phyloP scores from a whole-genome alignment of 2,888 invertebrate species.

The Limnephilus lunatus region DNA sequence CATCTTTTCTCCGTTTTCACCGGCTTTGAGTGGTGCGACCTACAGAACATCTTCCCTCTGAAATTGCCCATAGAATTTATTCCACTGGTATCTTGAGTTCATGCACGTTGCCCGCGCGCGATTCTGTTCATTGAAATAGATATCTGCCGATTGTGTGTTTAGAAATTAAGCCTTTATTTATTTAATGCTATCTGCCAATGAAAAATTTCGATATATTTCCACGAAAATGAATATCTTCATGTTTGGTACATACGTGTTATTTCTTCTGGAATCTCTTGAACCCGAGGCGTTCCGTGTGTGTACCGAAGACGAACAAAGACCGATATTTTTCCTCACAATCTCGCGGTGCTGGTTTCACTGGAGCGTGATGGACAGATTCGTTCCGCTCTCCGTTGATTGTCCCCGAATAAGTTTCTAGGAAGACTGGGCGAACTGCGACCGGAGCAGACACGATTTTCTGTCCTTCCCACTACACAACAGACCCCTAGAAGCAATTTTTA shows the following conservation, averaged over 20 bases:
- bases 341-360: conserved; percentile 31
- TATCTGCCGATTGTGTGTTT: not conserved
- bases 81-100: not conserved
- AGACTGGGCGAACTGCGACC: conserved; percentile 31
- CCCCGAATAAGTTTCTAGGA: conserved; percentile 43
- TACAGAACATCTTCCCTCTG: not conserved
- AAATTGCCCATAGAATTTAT: not conserved
- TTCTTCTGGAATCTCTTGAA: not conserved
- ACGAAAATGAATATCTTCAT: not conserved
- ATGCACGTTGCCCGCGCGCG: not conserved
- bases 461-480: conserved; percentile 10
- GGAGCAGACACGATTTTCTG: conserved; percentile 46
- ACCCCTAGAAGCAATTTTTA: not conserved
- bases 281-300: not conserved
- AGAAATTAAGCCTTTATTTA: not conserved
- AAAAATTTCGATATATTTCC: not conserved
- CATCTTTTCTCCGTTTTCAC: not conserved
- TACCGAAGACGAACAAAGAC: conserved; percentile 1
- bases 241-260: not conserved
- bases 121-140: not conserved
- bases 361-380: conserved; percentile 44
- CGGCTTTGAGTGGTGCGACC: not conserved
- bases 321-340: conserved; percentile 1
- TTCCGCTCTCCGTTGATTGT: conserved; percentile 38
- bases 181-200: not conserved